Percentiles rank a stretch among this genome's conserved stretches.
These are phyloP conservation scores for Watsonalla binaria DNA, from an alignment of 2,888 invertebrate genomes.

Conservation along the genomic window DNA sequence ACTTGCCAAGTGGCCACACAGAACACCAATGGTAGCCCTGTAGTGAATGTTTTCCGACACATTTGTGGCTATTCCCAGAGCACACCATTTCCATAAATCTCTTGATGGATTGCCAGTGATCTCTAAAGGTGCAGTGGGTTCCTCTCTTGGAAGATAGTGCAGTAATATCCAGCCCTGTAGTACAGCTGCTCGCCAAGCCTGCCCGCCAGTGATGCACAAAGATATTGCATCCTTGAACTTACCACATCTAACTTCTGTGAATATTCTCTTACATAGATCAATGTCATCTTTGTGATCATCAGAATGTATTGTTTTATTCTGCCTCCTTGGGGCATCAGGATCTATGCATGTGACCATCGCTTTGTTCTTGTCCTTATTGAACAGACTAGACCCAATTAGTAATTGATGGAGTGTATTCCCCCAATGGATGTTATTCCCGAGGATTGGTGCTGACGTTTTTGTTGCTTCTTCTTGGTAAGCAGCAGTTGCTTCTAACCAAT, in stretches of 20 bases:
- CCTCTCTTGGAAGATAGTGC: conserved; percentile 89
- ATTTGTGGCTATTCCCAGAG: conserved; percentile 80
- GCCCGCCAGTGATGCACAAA: conserved; percentile 90
- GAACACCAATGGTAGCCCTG: conserved; percentile 84
- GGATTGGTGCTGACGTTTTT: conserved; percentile 61
- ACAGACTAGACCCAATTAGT: conserved; percentile 70
- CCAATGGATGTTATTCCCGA: conserved; percentile 87
- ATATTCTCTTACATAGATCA: conserved; percentile 79
- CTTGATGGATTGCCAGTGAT: conserved; percentile 91
- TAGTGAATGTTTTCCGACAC: conserved; percentile 76
- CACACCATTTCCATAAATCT: conserved; percentile 87
- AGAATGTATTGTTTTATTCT: conserved; percentile 88
- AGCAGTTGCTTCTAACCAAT: conserved; percentile 94
- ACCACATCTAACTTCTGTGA: conserved; percentile 90
- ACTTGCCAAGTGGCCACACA: conserved; percentile 90
- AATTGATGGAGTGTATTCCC: conserved; percentile 93
- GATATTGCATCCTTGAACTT: conserved; percentile 90
- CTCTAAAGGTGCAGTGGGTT: conserved; percentile 65
- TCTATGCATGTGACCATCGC: conserved; percentile 84
- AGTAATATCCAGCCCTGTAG: conserved; percentile 93
- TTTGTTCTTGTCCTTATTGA: conserved; percentile 64
- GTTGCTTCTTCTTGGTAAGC: conserved; percentile 85
- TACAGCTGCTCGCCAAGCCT: conserved; percentile 94
- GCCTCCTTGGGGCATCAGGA: conserved; percentile 92
- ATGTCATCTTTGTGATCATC: conserved; percentile 89